Conservation (phyloP, 2,888 invertebrate genomes). For the Plagodis pulveraria region DNA sequence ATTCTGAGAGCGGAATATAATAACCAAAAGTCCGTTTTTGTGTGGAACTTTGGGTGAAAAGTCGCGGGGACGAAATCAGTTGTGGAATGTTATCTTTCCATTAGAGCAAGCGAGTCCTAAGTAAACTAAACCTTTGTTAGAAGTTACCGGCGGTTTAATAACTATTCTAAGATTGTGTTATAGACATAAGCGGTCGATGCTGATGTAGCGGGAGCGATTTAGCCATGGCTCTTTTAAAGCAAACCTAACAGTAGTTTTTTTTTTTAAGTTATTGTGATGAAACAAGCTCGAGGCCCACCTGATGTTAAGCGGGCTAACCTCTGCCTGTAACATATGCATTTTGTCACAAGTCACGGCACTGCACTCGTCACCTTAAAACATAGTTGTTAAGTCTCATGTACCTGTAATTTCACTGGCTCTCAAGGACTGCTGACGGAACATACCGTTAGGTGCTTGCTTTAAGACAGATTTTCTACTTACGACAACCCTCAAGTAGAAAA, state of each 20-base stretch:
- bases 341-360: no score
- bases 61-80: conserved; percentile 42
- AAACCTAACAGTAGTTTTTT: background rate
- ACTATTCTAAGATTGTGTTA: conserved; percentile 37
- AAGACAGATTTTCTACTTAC: no score
- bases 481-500: no score
- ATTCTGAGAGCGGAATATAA: conserved; percentile 25
- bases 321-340: no score
- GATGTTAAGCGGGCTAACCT: no score
- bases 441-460: no score
- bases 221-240: background rate
- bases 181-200: conserved; percentile 6
- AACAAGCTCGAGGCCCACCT: no score
- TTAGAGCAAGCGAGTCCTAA: conserved; percentile 61
- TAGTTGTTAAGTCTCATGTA: no score
- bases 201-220: conserved; percentile 8
- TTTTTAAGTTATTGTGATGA: no score
- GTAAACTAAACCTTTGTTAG: conserved; percentile 51
- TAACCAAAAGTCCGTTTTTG: conserved; percentile 26
- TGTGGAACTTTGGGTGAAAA: conserved; percentile 31
- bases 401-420: no score
- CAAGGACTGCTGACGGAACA: no score
- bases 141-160: conserved; percentile 43
- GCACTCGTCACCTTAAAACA: no score
- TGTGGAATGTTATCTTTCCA: conserved; percentile 63